Conservation (phyloP, 2,113 vertebrate species). For the Bos indicus region DNA sequence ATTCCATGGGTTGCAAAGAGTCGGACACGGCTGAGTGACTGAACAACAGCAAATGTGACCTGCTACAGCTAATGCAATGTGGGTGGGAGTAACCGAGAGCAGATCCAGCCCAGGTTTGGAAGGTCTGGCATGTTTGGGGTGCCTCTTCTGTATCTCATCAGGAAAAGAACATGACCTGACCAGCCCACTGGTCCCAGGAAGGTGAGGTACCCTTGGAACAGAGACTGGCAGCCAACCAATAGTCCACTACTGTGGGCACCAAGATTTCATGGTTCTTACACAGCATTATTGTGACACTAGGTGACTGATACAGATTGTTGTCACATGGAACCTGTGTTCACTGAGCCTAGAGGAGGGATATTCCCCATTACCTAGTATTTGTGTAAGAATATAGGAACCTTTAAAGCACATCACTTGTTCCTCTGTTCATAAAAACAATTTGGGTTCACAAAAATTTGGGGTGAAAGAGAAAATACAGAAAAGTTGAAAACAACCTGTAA, state of each 20-base stretch:
- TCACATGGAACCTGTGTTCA: not conserved
- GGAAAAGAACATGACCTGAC: fast-evolving
- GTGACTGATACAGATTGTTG: not conserved
- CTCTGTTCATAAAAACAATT: not conserved
- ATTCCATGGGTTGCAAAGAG: not conserved
- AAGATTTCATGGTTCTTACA: not conserved
- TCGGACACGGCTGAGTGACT: fast-evolving
- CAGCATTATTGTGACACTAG: fast-evolving
- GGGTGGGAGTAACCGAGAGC: not conserved
- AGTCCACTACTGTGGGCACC: fast-evolving
- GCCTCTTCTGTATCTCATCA: not conserved
- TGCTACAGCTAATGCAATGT: not conserved
- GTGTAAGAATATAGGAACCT: not conserved
- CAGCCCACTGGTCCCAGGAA: not conserved
- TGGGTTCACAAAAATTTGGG: not conserved
- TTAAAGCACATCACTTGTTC: not conserved
- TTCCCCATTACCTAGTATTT: not conserved
- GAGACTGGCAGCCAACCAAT: not conserved
- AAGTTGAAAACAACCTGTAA: not conserved
- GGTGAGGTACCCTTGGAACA: not conserved
- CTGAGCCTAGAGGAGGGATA: not conserved
- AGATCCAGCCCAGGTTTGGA: no score
- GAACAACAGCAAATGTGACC: not conserved
- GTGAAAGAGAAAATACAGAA: not conserved
- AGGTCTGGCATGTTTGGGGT: not conserved